Percentiles rank a stretch among this genome's conserved stretches.
Evolutionary conservation across 1,140 invertebrate species (phyloP).

Genomic region (Drosophila albomicans): DNA sequence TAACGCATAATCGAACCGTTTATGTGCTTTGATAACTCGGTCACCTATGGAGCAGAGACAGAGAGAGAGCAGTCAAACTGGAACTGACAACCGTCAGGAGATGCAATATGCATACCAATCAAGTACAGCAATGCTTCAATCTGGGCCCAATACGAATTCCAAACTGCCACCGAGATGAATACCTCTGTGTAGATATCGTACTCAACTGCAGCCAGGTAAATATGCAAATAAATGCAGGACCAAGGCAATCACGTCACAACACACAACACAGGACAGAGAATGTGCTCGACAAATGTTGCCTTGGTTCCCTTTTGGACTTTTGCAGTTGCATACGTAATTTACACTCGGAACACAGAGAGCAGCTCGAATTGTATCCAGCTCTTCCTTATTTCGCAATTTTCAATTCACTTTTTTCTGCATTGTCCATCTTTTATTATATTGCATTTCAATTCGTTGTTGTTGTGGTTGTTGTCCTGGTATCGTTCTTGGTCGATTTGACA

Average conservation of each 20-base stretch:
- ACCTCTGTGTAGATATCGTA: constrained; percentile 25
- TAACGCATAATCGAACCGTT: constrained; percentile 6
- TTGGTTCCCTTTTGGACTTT: constrained; percentile 18
- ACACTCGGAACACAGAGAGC: not conserved
- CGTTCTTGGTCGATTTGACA: constrained; percentile 9
- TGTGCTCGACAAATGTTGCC: constrained; percentile 11
- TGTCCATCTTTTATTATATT: constrained; percentile 48
- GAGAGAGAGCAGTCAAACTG: constrained; percentile 18
- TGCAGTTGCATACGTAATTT: constrained; percentile 62
- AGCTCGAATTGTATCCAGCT: not conserved
- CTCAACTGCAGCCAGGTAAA: constrained; percentile 56
- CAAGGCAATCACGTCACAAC: constrained; percentile 62
- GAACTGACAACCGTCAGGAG: constrained; percentile 49
- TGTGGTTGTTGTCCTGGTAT: not conserved
- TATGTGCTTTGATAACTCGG: not conserved
- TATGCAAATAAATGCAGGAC: constrained; percentile 75
- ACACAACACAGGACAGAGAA: constrained; percentile 2
- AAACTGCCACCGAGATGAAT: constrained; percentile 47
- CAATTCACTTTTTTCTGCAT: not conserved
- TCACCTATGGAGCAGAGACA: too few relatives aligned
- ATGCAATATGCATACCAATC: constrained; percentile 61
- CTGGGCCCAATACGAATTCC: constrained; percentile 22
- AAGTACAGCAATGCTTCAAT: constrained; percentile 12
- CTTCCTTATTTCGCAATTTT: constrained; percentile 12
- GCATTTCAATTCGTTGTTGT: constrained; percentile 60